Evolutionary conservation across 2,888 invertebrate species (phyloP).

Genomic region (Metallyticus violacea): DNA sequence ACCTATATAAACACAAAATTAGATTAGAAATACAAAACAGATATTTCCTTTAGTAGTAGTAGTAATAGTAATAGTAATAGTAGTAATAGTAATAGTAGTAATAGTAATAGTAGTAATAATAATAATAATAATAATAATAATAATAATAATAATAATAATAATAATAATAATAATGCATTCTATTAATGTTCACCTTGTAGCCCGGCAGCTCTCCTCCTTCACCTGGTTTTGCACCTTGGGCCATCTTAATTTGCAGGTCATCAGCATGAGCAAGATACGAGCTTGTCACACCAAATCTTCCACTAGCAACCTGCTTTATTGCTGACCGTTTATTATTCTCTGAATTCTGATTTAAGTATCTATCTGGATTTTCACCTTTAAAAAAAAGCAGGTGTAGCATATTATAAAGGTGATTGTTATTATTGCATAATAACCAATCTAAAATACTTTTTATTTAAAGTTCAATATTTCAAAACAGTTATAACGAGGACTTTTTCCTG

Average conservation of each 20-base stretch:
- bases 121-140: too few species aligned
- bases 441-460: too few species aligned
- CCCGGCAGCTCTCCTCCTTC: conserved; percentile 97
- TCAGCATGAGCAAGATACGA: conserved; percentile 96
- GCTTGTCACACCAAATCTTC: conserved; percentile 96
- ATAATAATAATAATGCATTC: too few species aligned
- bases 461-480: too few species aligned
- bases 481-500: too few species aligned
- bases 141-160: too few species aligned
- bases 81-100: too few species aligned
- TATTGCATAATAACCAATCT: too few species aligned
- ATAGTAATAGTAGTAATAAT: too few species aligned
- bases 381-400: neutral
- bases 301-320: conserved; percentile 98
- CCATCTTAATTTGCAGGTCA: conserved; percentile 99
- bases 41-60: neutral
- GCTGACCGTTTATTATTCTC: conserved; percentile 84
- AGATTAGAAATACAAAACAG: neutral
- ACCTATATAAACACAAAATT: conserved; percentile 58
- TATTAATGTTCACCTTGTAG: conserved; percentile 56
- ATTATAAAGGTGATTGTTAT: too few species aligned
- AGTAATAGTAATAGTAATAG: too few species aligned
- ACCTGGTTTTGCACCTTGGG: conserved; percentile 98
- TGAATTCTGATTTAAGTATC: conserved; percentile 76
- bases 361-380: conserved; percentile 56